A percentile compares a stretch with the other conserved stretches of the same genome.
Conservation (phyloP, 2,888 invertebrate genomes). For the Carterocephalus palaemon region DNA sequence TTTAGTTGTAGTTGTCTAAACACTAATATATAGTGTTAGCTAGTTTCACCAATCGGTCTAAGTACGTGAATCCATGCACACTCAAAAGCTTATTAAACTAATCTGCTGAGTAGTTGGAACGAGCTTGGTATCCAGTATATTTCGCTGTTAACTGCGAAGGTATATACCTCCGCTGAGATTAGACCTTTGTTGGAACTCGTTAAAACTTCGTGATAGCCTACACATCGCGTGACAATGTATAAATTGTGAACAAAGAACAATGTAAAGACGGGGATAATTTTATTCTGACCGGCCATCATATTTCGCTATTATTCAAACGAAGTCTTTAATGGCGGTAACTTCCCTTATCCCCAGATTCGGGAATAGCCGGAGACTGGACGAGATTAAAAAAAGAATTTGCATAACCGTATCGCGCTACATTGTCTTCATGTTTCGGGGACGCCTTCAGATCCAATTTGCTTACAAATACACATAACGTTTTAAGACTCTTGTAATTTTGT, state of each 20-base stretch:
- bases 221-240: constrained; percentile 41
- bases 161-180: constrained; percentile 32
- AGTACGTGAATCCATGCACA: background rate
- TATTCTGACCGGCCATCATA: constrained; percentile 42
- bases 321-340: constrained; percentile 36
- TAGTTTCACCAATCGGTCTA: too few species aligned
- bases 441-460: too few species aligned
- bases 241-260: constrained; percentile 47
- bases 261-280: constrained; percentile 48
- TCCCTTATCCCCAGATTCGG: constrained; percentile 29
- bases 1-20: too few species aligned
- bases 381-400: constrained; percentile 31
- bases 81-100: constrained; percentile 5
- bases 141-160: constrained; percentile 23
- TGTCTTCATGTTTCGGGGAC: background rate
- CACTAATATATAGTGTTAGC: too few species aligned
- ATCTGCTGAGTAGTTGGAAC: constrained; percentile 1
- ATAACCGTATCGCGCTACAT: constrained; percentile 2
- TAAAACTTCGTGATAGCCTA: constrained; percentile 45
- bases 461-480: too few species aligned
- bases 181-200: constrained; percentile 41
- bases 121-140: constrained; percentile 2
- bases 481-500: too few species aligned
- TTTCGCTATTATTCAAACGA: constrained; percentile 30
- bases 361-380: constrained; percentile 12